These are phyloP conservation scores for Unio pictorum DNA, from an alignment of 2,888 invertebrate species.

Conservation along the genomic window DNA sequence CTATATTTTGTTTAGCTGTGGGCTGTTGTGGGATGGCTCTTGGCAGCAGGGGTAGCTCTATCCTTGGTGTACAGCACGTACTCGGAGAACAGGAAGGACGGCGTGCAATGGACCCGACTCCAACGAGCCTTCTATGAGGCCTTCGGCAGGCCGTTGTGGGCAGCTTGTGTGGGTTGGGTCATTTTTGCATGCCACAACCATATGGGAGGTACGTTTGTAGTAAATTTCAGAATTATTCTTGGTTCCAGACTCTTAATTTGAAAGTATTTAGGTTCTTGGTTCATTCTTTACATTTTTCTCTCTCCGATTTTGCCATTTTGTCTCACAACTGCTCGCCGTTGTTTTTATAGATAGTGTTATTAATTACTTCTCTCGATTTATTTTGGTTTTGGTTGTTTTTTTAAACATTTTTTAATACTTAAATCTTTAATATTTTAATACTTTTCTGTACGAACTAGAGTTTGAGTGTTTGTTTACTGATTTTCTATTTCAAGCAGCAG, in stretches of 20 bases:
- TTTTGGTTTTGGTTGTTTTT: too few relatives aligned
- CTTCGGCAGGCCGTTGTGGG: slow-evolving; percentile 74
- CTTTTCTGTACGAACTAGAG: too few relatives aligned
- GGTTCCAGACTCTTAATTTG: not conserved
- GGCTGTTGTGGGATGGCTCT: slow-evolving; percentile 59
- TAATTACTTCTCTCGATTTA: too few relatives aligned
- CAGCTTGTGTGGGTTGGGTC: slow-evolving; percentile 74
- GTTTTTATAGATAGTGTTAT: too few relatives aligned
- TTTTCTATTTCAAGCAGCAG: too few relatives aligned
- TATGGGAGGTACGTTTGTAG: slow-evolving; percentile 69
- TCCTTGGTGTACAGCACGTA: slow-evolving; percentile 66
- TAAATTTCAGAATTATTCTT: not conserved
- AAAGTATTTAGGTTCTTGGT: not conserved
- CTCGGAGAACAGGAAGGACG: slow-evolving; percentile 59
- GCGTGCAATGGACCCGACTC: slow-evolving; percentile 44
- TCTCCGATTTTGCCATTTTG: not conserved
- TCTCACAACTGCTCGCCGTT: too few relatives aligned
- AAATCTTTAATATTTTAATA: too few relatives aligned
- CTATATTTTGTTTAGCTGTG: slow-evolving; percentile 38
- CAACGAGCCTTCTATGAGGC: slow-evolving; percentile 70
- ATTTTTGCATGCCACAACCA: slow-evolving; percentile 74
- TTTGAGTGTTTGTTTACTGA: too few relatives aligned
- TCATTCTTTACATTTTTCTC: not conserved
- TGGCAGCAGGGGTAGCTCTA: slow-evolving; percentile 51
- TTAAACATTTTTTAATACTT: too few relatives aligned